Base-by-base conservation (phyloP, 2,797 vertebrate species). In the Discoglossus pictus region DNA sequence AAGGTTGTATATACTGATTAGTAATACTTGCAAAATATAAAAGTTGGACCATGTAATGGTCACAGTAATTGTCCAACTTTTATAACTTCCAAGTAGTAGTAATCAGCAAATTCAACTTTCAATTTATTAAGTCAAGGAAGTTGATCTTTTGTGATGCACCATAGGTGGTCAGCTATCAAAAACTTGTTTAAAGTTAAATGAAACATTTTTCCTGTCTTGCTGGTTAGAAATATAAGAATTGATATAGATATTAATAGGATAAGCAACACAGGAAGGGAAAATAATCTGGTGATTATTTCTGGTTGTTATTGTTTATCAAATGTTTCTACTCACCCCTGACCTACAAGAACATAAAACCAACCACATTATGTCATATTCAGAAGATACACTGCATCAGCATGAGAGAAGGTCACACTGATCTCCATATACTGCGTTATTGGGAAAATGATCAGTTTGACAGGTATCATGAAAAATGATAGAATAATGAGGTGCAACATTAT, bases 401-500 rank as follows among this genome's bases (percentile, higher is more conserved):
- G 34, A 12, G 27, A 35, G 40, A 69, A 56, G 67, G 67, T 70
- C 34, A 42, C 12, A 18, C 43, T 39, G 27, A 70, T 70, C 56
- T 70, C 59, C 51, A 62, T 63, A 63, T 15, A 48, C 50, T 43
- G 51, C 42, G 24, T 56, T 42, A 40, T 50, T 63, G 60, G 23
- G 25, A 42, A 61, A 50, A 55, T 16, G 18, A 70, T 40, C 50
- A 31, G 27, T 23, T 36, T 62, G 59, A 63, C 67, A 70, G 51
- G 23, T 42, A 38, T 34, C 7, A 16, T 63, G 60, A 70, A 40
- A 50, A 54, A 63, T 50, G 51, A 70, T 56, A 43, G 47, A 63
- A 70, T 70, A 63, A 70, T 56, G 60, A 70, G 51, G 35, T 34
- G 13, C 13, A 10, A 39, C 31, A 48, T 56, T 47, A 54, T 61